Percentiles rank a stretch among this genome's conserved stretches.
phyloP scores from a whole-genome alignment of 1,140 invertebrate genomes.

The Amphibalanus amphitrite region DNA sequence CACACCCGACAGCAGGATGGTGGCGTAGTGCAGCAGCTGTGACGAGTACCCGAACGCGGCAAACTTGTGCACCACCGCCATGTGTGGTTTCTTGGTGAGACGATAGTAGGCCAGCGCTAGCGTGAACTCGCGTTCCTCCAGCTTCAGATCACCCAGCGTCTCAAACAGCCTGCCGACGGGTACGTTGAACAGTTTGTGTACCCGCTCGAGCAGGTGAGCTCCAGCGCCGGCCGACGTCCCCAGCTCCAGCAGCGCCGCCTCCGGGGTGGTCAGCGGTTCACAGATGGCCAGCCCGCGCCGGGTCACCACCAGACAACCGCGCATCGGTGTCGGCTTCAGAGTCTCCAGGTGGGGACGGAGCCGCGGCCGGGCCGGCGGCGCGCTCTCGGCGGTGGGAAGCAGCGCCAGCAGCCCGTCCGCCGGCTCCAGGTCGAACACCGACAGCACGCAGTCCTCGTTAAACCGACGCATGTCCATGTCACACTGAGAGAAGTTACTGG shows the following conservation, averaged over 20 bases:
- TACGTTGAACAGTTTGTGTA: neutral
- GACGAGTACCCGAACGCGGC: neutral
- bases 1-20: neutral
- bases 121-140: neutral
- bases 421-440: neutral
- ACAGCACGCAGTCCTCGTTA: neutral
- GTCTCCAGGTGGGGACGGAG: neutral
- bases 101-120: neutral
- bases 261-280: neutral
- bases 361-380: too few species aligned
- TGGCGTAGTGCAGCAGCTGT: neutral
- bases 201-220: neutral
- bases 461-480: neutral
- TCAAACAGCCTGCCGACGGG: neutral
- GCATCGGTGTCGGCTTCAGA: neutral
- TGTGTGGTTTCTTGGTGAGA: neutral
- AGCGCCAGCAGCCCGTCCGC: neutral
- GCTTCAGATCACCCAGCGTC: neutral
- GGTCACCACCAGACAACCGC: neutral
- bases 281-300: neutral
- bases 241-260: neutral
- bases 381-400: neutral
- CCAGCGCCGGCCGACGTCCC: neutral
- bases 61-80: conserved; percentile 1
- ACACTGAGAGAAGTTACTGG: neutral